Conservation (phyloP, 2,888 invertebrate species). For the Cheilosia impressa region DNA sequence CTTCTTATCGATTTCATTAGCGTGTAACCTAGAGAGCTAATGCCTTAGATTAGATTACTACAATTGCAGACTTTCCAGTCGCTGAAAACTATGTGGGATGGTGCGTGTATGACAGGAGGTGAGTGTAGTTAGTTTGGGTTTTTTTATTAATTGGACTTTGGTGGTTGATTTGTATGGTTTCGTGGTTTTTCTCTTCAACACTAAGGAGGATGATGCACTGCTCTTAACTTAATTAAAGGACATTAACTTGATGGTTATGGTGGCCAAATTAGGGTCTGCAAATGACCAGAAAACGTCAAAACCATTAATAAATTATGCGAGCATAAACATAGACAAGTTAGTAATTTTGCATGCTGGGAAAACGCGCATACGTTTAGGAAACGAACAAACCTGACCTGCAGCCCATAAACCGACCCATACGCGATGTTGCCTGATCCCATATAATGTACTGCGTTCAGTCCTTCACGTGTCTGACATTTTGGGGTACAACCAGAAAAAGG, state of each 20-base stretch:
- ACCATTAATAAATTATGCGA: too few relatives aligned
- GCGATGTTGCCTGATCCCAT: too few relatives aligned
- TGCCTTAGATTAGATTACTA: conserved; percentile 63
- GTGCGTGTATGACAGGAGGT: background rate
- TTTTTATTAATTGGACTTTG: conserved; percentile 56
- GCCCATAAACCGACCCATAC: too few relatives aligned
- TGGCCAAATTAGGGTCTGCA: too few relatives aligned
- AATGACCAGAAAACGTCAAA: too few relatives aligned
- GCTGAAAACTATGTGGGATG: background rate
- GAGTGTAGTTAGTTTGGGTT: conserved; percentile 3
- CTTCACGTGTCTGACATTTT: too few relatives aligned
- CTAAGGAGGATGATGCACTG: conserved; percentile 14
- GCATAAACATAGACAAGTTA: too few relatives aligned
- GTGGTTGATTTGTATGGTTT: conserved; percentile 54
- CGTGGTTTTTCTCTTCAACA: conserved; percentile 13
- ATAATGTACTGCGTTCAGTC: too few relatives aligned
- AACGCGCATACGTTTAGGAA: too few relatives aligned
- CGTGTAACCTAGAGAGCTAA: conserved; percentile 61
- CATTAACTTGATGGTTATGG: conserved; percentile 5
- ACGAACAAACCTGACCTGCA: too few relatives aligned
- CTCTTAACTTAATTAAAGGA: conserved; percentile 63
- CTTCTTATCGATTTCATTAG: conserved; percentile 67
- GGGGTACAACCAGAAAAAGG: too few relatives aligned
- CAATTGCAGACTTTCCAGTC: conserved; percentile 33
- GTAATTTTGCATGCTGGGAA: too few relatives aligned